Evolutionary conservation across 2,888 invertebrate species (phyloP).

Genomic region (Tenthredo amoena): DNA sequence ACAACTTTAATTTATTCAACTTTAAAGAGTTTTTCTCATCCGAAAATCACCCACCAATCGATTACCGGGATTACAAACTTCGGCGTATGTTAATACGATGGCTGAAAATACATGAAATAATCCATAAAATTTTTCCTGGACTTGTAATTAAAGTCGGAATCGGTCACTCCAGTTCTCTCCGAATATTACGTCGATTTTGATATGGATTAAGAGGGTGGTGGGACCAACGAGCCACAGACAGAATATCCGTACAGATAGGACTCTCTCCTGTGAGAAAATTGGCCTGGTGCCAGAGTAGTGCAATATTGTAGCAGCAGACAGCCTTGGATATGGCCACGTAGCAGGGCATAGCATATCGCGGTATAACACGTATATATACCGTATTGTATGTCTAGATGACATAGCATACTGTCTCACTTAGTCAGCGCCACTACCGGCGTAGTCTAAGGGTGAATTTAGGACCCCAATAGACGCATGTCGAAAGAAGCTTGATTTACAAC

Average conservation of each 20-base stretch:
- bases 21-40: not conserved
- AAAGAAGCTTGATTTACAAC: slow-evolving; percentile 62
- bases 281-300: slow-evolving; percentile 67
- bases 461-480: not conserved
- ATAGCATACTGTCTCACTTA: slow-evolving; percentile 65
- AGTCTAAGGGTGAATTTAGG: not conserved
- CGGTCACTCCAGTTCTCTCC: not conserved
- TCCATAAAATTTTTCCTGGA: not conserved
- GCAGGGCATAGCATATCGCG: slow-evolving; percentile 47
- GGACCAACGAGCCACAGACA: slow-evolving; percentile 54
- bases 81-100: not conserved
- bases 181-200: slow-evolving; percentile 42
- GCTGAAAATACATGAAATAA: not conserved
- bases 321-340: slow-evolving; percentile 57
- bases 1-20: not conserved
- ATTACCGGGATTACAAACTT: not conserved
- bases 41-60: not conserved
- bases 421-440: slow-evolving; percentile 60
- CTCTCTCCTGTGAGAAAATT: slow-evolving; percentile 59
- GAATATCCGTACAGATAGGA: slow-evolving; percentile 57
- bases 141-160: slow-evolving; percentile 22
- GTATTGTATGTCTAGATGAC: slow-evolving; percentile 33
- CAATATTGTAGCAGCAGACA: slow-evolving; percentile 70
- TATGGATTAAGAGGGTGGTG: slow-evolving; percentile 61
- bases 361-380: slow-evolving; percentile 56